Evolutionary conservation across 1,140 invertebrate genomes (phyloP), one percentile per base, ranked within the genome.

Genomic region (Sipha flava): DNA sequence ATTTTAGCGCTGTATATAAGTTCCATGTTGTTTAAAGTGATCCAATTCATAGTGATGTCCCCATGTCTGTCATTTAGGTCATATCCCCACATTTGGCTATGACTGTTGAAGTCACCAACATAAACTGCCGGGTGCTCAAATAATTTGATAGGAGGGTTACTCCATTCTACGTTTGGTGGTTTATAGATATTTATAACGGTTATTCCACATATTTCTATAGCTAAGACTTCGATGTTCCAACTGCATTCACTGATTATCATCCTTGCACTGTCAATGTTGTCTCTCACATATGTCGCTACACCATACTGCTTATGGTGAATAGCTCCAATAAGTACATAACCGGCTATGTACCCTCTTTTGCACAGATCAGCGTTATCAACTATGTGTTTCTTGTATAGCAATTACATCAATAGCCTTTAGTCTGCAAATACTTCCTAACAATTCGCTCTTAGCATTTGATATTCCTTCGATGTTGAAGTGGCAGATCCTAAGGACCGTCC

Each of bases 241-340:
- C 16, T 21, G 23, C 47, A 3, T 12, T 23, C 40, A 14, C 23
- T 85, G 83, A 66, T 84, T 83, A 68, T 85, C 84, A 18, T 85
- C 84, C 45, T 80, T 54, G 3, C 82, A 82, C 45, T 85, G 21
- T 59, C 45, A 14, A 79, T 29, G 54, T 52, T 57, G 31, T 31
- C 29, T 31, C 34, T 52, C 2, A 66, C 49, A 34, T 59, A 79
- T 37, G 75, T 79, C 2, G 54, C 31, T 57, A 79, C 26, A 18
- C 52, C 52, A 79, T 79, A 79, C 21, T 52, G 34, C 57, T 79
- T 79, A 37, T 40, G 49, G 31, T 52, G 49, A 52, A 52, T n/a
- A 52, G 49, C 49, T 52, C 18, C 49, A n/a, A 52, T 23, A 23
- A 52, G 18, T 52, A 21, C 18, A 52, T 21, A 52, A 21, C 49